Evolutionary conservation across 2,888 invertebrate species (phyloP).

Genomic region (Ichneumoninae sp.): DNA sequence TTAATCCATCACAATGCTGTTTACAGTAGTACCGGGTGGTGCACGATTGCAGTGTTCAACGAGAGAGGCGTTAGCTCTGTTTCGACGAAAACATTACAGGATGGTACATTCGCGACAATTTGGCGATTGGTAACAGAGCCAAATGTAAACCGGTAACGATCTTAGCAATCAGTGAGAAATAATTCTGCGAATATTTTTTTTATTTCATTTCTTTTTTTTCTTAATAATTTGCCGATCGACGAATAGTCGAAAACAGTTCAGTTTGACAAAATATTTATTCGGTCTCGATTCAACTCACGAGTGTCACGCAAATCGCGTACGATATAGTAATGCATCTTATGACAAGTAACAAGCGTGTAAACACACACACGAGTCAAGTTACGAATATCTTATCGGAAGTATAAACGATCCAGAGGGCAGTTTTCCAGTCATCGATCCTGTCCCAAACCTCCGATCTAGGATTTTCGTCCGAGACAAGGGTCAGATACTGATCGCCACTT

Average conservation of each 20-base stretch:
- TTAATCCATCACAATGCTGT: conserved; percentile 58
- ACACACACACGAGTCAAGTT: conserved; percentile 52
- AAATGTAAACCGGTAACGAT: neutral
- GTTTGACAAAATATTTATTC: neutral
- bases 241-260: neutral
- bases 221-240: conserved; percentile 2
- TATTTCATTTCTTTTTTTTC: neutral
- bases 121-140: neutral
- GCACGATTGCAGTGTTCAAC: conserved; percentile 63
- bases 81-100: conserved; percentile 34
- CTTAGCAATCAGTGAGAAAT: conserved; percentile 19
- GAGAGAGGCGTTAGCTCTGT: conserved; percentile 25
- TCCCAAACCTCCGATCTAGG: neutral
- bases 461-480: neutral
- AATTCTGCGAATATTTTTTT: neutral
- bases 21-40: conserved; percentile 56
- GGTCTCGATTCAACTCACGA: neutral
- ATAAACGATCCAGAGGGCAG: conserved; percentile 1
- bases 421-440: neutral
- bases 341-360: conserved; percentile 13
- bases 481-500: neutral
- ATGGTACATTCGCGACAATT: conserved; percentile 17
- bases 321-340: conserved; percentile 32
- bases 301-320: neutral
- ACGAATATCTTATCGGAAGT: conserved; percentile 9